phyloP scores from a whole-genome alignment of 2,888 invertebrate genomes.

The Hemistola chrysoprasaria region DNA sequence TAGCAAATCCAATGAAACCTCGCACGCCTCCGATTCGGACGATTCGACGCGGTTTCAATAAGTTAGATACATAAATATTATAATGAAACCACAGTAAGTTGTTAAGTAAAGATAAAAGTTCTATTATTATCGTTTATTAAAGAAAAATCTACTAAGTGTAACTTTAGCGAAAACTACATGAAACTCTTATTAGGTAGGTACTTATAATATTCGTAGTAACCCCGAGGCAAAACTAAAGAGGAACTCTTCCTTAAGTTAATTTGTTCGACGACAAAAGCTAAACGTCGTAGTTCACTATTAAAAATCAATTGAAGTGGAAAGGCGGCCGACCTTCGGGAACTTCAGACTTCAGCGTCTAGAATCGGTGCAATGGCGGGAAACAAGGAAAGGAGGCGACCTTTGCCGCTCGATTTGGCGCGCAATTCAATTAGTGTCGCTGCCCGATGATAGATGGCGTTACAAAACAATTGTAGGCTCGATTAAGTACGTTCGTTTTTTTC shows the following conservation, averaged over 20 bases:
- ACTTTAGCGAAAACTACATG: conserved; percentile 16
- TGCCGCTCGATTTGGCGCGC: conserved; percentile 79
- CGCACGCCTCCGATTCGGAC: too few relatives aligned
- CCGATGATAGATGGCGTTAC: conserved; percentile 68
- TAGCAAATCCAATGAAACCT: too few relatives aligned
- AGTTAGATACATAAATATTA: too few relatives aligned
- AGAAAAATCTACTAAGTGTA: conserved; percentile 17
- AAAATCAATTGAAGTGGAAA: conserved; percentile 78
- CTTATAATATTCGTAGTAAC: not conserved
- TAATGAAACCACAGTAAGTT: too few relatives aligned
- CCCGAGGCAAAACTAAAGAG: conserved; percentile 38
- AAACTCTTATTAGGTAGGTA: too few relatives aligned
- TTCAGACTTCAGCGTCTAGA: conserved; percentile 48
- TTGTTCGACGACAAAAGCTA: conserved; percentile 66
- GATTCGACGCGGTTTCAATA: too few relatives aligned
- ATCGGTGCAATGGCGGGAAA: conserved; percentile 68
- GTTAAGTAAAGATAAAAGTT: too few relatives aligned
- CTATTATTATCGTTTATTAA: too few relatives aligned
- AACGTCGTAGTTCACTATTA: conserved; percentile 74
- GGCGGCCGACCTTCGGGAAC: conserved; percentile 59
- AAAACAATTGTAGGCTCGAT: conserved; percentile 16
- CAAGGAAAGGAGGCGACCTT: conserved; percentile 72
- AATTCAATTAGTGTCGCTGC: conserved; percentile 76
- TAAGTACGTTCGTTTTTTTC: conserved; percentile 12
- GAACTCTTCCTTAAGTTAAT: conserved; percentile 67